Base-by-base conservation (phyloP, 1,140 invertebrate species). In the Macrosteles quadrilineatus region DNA sequence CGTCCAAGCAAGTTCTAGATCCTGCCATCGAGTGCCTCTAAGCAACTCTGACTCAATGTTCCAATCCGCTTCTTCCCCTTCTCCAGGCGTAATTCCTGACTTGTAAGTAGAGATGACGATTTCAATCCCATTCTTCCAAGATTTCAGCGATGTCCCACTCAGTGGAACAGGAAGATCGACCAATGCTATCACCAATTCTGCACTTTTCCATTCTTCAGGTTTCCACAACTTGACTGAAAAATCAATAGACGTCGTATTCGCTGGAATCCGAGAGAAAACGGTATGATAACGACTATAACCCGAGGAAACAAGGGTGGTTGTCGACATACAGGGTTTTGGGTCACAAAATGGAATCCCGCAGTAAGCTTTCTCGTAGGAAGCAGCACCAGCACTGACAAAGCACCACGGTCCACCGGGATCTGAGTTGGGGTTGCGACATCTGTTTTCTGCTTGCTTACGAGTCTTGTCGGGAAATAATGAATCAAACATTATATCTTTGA, bases 61-160 rank as follows among this genome's bases (percentile, higher is more conserved):
- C 32, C 63, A 43, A 25, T 43, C 63, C 17, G 55, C 21, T 29
- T 27, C n/a, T 47, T 66, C 45, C 3, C 27, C 69, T 32, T 65
- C 29, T 31, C 17, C 11, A 3, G 40, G 17, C 3, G 21, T 17
- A 19, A 72, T 40, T 14, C 67, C 71, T 53, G 67, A 31, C 21
- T 68, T 62, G 29, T 70, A 27, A n/a, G 47, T 63, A 4, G 31
- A 30, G 21, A 72, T 69, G 1, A 65, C 14, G 9, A 72, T n/a
- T 23, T 72, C 71, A 4, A 72, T n/a, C 31, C 71, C 71, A 14
- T 23, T 68, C 19, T 70, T 47, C 40, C 62, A 32, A 1, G 40
- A 2, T 0, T 30, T 12, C 45, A 72, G 30, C 12, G 25, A n/a
- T 14, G 31, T n/a, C 2, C 71, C 67, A 32, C 57, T 55, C 2